These are phyloP conservation scores for Abramis brama DNA, from an alignment of 2,113 vertebrate species.

Conservation along the genomic window DNA sequence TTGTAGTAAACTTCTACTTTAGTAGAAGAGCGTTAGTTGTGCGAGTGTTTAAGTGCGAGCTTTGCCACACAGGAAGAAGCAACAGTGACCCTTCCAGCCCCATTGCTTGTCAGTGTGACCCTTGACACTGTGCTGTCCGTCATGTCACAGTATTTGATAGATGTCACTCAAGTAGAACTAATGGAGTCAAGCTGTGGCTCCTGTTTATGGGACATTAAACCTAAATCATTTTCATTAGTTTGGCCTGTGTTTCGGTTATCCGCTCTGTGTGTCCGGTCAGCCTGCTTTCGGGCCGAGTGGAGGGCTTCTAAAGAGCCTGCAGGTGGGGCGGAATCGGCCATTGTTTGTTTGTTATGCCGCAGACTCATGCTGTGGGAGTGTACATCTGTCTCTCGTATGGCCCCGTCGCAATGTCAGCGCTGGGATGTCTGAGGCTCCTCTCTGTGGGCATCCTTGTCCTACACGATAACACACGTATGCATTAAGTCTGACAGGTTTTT, in stretches of 20 bases:
- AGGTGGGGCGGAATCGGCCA: slow-evolving; percentile 31
- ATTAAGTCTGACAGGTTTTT: slow-evolving; percentile 34
- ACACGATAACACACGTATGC: slow-evolving; percentile 11
- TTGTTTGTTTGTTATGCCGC: slow-evolving; percentile 60
- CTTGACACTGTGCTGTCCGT: slow-evolving; percentile 19
- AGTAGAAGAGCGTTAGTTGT: neutral
- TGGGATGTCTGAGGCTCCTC: slow-evolving; percentile 9
- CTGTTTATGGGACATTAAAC: slow-evolving; percentile 64
- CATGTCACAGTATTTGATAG: slow-evolving; percentile 60
- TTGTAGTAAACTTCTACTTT: neutral
- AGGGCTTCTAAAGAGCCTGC: slow-evolving; percentile 19
- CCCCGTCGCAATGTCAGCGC: slow-evolving; percentile 10
- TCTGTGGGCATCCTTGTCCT: slow-evolving; percentile 26
- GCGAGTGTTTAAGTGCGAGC: slow-evolving; percentile 28
- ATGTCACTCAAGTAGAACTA: slow-evolving; percentile 68
- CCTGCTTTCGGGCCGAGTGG: neutral
- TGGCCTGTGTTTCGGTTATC: slow-evolving; percentile 54
- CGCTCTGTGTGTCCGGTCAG: slow-evolving; percentile 30
- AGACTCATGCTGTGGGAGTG: slow-evolving; percentile 46
- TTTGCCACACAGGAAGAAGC: slow-evolving; percentile 39
- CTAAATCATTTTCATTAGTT: slow-evolving; percentile 68
- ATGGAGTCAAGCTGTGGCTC: slow-evolving; percentile 67
- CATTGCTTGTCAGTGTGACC: slow-evolving; percentile 46
- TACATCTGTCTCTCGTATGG: slow-evolving; percentile 62
- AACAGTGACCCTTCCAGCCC: slow-evolving; percentile 39